Evolutionary conservation across 1,140 invertebrate species (phyloP).

Genomic region (Caenorhabditis briggsae): DNA sequence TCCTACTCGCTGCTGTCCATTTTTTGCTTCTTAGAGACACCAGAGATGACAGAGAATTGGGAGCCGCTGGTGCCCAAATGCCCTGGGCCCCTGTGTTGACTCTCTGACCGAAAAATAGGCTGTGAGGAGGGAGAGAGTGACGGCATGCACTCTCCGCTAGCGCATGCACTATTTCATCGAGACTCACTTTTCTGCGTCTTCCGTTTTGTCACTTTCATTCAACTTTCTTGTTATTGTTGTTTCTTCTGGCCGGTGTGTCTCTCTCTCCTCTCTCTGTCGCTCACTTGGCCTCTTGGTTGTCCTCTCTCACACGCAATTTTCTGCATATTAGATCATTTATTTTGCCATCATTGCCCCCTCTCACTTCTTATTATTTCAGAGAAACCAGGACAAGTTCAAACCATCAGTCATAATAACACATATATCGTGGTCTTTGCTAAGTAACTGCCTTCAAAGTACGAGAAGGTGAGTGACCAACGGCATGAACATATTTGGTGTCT

Average conservation of each 20-base stretch:
- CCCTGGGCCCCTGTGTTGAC: neutral
- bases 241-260: neutral
- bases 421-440: too few species aligned
- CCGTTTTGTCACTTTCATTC: neutral
- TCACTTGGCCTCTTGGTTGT: neutral
- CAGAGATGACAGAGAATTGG: neutral
- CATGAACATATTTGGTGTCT: too few species aligned
- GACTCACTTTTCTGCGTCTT: neutral
- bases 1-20: neutral
- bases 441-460: too few species aligned
- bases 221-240: slow-evolving; percentile 31
- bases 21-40: neutral
- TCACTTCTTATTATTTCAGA: too few species aligned
- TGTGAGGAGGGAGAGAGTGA: neutral
- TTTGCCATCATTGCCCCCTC: too few species aligned
- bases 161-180: neutral
- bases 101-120: neutral
- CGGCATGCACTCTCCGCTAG: neutral
- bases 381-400: too few species aligned
- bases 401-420: too few species aligned
- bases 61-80: neutral
- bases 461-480: too few species aligned
- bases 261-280: neutral
- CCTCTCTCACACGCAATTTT: neutral
- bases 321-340: neutral